These are phyloP conservation scores for Drosophila diplacantha DNA, from an alignment of 2,888 invertebrate genomes.

Conservation along the genomic window DNA sequence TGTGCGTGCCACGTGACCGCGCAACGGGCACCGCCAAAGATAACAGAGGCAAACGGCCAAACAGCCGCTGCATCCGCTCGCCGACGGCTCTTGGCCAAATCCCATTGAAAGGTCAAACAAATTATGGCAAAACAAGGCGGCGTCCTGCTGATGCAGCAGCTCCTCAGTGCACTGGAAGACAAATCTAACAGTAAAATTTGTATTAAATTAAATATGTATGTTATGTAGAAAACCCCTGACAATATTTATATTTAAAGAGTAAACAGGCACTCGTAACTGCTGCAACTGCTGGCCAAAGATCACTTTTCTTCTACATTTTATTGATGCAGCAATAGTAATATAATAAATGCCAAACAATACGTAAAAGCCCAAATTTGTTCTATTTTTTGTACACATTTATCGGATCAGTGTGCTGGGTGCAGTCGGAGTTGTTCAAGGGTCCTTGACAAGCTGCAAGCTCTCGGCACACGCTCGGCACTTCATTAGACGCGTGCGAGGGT, in stretches of 20 bases:
- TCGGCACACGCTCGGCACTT: conserved; percentile 61
- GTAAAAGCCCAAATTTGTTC: background rate
- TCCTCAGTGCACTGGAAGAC: background rate
- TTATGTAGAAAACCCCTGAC: background rate
- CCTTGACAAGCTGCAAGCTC: conserved; percentile 41
- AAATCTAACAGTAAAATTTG: background rate
- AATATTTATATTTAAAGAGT: background rate
- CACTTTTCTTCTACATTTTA: background rate
- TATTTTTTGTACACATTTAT: background rate
- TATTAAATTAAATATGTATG: too few species aligned
- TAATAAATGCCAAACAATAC: background rate
- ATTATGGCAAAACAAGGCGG: conserved; percentile 57
- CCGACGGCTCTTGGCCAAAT: conserved; percentile 50
- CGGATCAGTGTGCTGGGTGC: conserved; percentile 6
- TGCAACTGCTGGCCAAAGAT: background rate
- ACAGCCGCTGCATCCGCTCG: conserved; percentile 46
- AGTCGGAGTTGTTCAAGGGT: conserved; percentile 35
- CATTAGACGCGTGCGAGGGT: conserved; percentile 71
- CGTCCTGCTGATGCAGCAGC: conserved; percentile 17
- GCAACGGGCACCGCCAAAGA: conserved; percentile 42
- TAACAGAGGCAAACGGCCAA: conserved; percentile 48
- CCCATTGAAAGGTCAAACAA: conserved; percentile 74
- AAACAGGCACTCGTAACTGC: background rate
- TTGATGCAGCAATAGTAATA: too few species aligned
- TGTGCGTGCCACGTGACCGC: conserved; percentile 39